Percentiles rank a stretch among this genome's conserved stretches.
Evolutionary conservation across 2,888 invertebrate genomes (phyloP).

Genomic region (Tanypteryx hageni): DNA sequence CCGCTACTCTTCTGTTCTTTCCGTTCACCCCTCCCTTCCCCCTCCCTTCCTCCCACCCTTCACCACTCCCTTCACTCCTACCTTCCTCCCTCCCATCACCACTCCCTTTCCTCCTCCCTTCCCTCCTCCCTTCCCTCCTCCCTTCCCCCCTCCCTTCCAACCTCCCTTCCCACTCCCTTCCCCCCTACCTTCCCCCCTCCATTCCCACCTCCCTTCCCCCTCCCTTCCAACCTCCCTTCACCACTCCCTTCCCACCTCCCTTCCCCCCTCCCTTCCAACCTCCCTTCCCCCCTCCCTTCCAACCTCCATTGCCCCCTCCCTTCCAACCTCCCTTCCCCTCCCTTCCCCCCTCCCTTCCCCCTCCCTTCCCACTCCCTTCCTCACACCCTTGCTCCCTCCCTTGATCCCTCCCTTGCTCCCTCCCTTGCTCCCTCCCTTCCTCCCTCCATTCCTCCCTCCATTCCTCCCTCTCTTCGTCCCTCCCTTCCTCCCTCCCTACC

Average conservation of each 20-base stretch:
- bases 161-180: background rate
- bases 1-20: background rate
- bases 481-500: no score
- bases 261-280: background rate
- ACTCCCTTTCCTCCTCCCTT: background rate
- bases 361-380: no score
- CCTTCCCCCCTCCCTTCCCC: background rate
- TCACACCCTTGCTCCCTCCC: no score
- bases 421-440: no score
- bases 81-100: no score
- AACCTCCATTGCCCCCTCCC: background rate
- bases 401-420: no score
- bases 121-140: background rate
- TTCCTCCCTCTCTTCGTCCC: no score
- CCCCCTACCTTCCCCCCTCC: background rate
- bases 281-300: background rate
- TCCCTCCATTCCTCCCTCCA: no score
- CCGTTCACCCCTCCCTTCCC: no score
- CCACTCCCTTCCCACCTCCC: background rate
- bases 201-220: background rate
- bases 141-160: background rate
- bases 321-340: background rate
- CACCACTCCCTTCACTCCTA: no score
- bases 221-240: background rate
- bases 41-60: background rate